phyloP scores from a whole-genome alignment of 2,113 vertebrate species.

The Cacatua alba region DNA sequence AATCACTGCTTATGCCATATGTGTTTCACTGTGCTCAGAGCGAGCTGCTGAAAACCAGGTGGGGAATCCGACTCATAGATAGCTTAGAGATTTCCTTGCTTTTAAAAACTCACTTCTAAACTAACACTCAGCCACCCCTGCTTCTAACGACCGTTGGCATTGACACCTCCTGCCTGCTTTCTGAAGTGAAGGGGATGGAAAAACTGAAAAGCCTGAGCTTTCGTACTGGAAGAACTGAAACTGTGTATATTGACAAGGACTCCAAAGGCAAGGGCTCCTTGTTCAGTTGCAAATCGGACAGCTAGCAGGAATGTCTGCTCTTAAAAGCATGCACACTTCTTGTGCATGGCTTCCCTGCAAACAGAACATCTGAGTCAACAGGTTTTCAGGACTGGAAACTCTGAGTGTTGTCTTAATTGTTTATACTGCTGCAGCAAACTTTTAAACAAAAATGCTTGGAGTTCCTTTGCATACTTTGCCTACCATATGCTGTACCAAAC shows the following conservation, averaged over 20 bases:
- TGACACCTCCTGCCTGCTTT: slow-evolving; percentile 27
- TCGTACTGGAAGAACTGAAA: neutral
- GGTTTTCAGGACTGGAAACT: slow-evolving; percentile 85
- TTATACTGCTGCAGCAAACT: slow-evolving; percentile 80
- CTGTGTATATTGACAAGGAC: slow-evolving; percentile 9
- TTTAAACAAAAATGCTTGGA: slow-evolving; percentile 83
- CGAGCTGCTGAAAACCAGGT: slow-evolving; percentile 51
- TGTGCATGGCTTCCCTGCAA: slow-evolving; percentile 75
- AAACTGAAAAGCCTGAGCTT: neutral
- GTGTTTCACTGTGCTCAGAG: slow-evolving; percentile 36
- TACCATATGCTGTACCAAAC: slow-evolving; percentile 80
- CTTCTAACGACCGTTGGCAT: neutral
- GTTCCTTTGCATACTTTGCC: slow-evolving; percentile 79
- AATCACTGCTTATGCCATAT: slow-evolving; percentile 41
- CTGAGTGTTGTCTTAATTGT: slow-evolving; percentile 82
- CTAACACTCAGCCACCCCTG: neutral
- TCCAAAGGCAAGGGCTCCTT: slow-evolving; percentile 26
- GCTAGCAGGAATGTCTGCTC: slow-evolving; percentile 58
- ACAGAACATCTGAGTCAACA: slow-evolving; percentile 84
- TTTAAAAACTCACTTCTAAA: slow-evolving; percentile 33
- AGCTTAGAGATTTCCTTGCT: slow-evolving; percentile 11
- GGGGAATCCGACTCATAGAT: neutral
- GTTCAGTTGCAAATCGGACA: slow-evolving; percentile 26
- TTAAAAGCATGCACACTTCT: slow-evolving; percentile 66
- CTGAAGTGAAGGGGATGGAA: neutral